Percentiles rank a stretch among this genome's conserved stretches.
These are phyloP conservation scores for Diplazon laetatorius DNA, from an alignment of 2,888 invertebrate species.

Conservation along the genomic window DNA sequence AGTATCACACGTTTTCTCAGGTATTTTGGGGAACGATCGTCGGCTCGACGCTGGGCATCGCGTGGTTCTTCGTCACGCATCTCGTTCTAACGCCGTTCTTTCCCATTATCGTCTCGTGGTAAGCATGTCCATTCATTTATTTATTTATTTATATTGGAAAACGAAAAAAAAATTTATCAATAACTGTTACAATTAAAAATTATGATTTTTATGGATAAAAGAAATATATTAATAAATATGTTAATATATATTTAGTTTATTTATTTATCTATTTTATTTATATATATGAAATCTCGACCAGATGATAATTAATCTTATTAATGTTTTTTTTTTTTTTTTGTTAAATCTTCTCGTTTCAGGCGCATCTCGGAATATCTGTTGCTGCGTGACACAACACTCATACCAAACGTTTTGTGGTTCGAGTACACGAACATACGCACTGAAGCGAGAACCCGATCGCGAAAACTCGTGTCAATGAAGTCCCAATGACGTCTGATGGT, in stretches of 20 bases:
- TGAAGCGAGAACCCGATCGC: constrained; percentile 90
- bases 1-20: constrained; percentile 93
- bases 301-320: constrained; percentile 11
- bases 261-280: too few relatives aligned
- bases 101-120: constrained; percentile 93
- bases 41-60: constrained; percentile 89
- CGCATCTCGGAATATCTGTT: constrained; percentile 93
- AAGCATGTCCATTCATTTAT: constrained; percentile 83
- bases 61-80: constrained; percentile 93
- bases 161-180: too few relatives aligned
- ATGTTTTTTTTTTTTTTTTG: constrained; percentile 33
- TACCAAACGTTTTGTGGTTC: constrained; percentile 96
- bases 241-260: too few relatives aligned
- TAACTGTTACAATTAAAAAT: too few relatives aligned
- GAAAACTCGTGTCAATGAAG: constrained; percentile 92
- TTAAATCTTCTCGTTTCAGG: constrained; percentile 84
- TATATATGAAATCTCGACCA: too few relatives aligned
- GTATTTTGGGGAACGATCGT: constrained; percentile 91
- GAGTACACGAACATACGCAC: constrained; percentile 94
- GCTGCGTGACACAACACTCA: constrained; percentile 93
- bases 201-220: too few relatives aligned
- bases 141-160: too few relatives aligned
- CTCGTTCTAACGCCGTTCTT: constrained; percentile 92
- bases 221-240: too few relatives aligned
- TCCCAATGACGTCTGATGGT: constrained; percentile 90